Evolutionary conservation across 2,888 invertebrate genomes (phyloP).

Genomic region (Netelia fuscicornis): DNA sequence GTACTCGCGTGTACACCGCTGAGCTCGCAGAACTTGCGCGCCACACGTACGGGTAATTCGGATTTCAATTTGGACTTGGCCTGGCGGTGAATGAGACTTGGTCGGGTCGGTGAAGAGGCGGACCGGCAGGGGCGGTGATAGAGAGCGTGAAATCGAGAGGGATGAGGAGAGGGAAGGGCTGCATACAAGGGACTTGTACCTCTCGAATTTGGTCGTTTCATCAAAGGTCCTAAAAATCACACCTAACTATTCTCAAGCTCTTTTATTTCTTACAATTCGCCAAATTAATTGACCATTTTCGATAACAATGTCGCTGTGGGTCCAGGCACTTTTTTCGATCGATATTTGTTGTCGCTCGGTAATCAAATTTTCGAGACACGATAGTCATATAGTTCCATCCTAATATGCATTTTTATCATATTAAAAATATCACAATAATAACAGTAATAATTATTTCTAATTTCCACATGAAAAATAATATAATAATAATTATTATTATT

Average conservation of each 20-base stretch:
- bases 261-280: slow-evolving; percentile 15
- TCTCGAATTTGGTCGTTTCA: slow-evolving; percentile 37
- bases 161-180: not conserved
- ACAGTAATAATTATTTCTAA: no score
- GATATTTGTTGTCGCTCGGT: not conserved
- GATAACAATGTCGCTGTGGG: not conserved
- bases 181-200: slow-evolving; percentile 10
- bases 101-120: not conserved
- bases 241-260: not conserved
- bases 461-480: no score
- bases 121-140: not conserved
- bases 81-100: not conserved
- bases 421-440: no score
- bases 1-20: slow-evolving; percentile 31
- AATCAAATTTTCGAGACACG: not conserved
- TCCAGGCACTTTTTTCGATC: no score
- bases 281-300: slow-evolving; percentile 25
- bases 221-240: slow-evolving; percentile 42
- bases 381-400: no score
- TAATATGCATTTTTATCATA: no score
- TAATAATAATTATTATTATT: no score
- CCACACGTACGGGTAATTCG: slow-evolving; percentile 42
- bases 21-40: slow-evolving; percentile 12
- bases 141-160: not conserved
- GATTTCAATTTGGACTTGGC: slow-evolving; percentile 52